Conservation (phyloP, 1,140 invertebrate genomes). For the Atta colombica region DNA sequence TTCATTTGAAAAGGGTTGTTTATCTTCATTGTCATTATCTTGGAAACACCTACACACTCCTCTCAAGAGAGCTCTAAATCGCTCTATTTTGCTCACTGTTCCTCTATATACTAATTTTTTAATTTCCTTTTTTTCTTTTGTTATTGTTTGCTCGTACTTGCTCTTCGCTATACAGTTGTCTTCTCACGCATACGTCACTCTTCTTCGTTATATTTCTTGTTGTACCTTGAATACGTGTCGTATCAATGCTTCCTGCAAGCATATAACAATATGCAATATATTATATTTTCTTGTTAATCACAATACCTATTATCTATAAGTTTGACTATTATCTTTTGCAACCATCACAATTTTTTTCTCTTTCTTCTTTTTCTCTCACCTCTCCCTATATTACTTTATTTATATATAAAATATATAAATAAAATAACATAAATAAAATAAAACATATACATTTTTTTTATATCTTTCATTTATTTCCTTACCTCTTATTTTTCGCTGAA, state of each 20-base stretch:
- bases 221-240: not conserved
- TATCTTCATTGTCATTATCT: slow-evolving; percentile 13
- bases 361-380: not conserved
- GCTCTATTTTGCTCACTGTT: slow-evolving; percentile 5
- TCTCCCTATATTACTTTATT: not conserved
- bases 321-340: not conserved
- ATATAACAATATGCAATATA: slow-evolving; percentile 43
- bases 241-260: slow-evolving; percentile 13
- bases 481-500: not conserved
- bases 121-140: slow-evolving; percentile 4
- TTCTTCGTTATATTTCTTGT: slow-evolving; percentile 3
- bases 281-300: not conserved
- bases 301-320: slow-evolving; percentile 8
- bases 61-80: not conserved
- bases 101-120: not conserved
- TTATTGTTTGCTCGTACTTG: slow-evolving; percentile 2
- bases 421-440: not conserved
- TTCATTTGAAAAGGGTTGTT: not conserved
- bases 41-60: not conserved
- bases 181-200: slow-evolving; percentile 21
- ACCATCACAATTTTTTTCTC: not conserved
- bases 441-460: not conserved
- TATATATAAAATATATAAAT: not conserved
- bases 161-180: slow-evolving; percentile 56
- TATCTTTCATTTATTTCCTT: not conserved